Evolutionary conservation across 2,113 vertebrate genomes (phyloP).

Genomic region (Cygnus buccinator): DNA sequence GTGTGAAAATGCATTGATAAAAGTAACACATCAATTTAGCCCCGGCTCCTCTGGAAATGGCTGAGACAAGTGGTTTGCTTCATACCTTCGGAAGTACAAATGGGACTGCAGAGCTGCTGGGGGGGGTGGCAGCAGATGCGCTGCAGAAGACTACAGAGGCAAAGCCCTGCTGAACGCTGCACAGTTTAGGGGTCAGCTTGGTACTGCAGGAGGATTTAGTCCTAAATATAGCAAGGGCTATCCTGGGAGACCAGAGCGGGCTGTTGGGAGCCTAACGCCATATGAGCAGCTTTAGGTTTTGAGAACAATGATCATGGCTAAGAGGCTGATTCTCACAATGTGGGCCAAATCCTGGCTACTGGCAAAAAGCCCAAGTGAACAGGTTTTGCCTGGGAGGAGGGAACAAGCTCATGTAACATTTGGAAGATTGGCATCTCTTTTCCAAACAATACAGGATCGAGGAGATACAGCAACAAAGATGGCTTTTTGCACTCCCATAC

Average conservation of each 20-base stretch:
- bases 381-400: slow-evolving; percentile 30
- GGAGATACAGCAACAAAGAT: neutral
- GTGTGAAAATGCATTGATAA: slow-evolving; percentile 18
- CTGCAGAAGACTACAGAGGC: neutral
- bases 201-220: slow-evolving; percentile 56
- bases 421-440: neutral
- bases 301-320: slow-evolving; percentile 46
- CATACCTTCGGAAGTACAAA: neutral
- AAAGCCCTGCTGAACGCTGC: neutral
- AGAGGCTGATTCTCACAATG: slow-evolving; percentile 61
- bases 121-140: neutral
- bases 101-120: neutral
- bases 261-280: slow-evolving; percentile 10
- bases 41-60: slow-evolving; percentile 16
- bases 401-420: neutral
- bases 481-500: neutral
- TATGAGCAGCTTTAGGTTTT: slow-evolving; percentile 67
- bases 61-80: slow-evolving; percentile 49
- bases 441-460: neutral
- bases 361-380: slow-evolving; percentile 57
- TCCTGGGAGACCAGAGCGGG: slow-evolving; percentile 52
- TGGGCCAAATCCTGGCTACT: slow-evolving; percentile 58
- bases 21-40: slow-evolving; percentile 50
- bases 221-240: slow-evolving; percentile 66
- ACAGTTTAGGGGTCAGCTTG: slow-evolving; percentile 36